phyloP scores from a whole-genome alignment of 2,797 vertebrate species.

The Pempheris klunzingeri region DNA sequence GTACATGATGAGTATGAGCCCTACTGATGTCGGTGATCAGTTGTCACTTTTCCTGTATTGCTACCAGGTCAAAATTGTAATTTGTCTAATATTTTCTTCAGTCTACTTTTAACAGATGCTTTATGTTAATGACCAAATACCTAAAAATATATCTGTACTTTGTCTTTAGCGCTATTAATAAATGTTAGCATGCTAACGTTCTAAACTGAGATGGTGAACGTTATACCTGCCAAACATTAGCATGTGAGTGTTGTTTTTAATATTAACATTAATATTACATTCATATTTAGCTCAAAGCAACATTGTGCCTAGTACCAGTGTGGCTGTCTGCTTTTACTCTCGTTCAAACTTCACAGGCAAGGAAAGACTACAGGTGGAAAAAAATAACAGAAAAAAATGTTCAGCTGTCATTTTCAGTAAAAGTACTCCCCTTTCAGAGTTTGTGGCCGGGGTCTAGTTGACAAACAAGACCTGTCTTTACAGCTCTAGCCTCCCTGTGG shows the following conservation, averaged over 20 bases:
- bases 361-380: slow-evolving; percentile 35
- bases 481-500: slow-evolving; percentile 6
- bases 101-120: too few relatives aligned
- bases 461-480: slow-evolving; percentile 28
- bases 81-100: background rate
- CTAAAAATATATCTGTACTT: background rate
- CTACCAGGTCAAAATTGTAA: background rate
- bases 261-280: too few relatives aligned
- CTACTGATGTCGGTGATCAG: too few relatives aligned
- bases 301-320: background rate
- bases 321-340: background rate
- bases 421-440: slow-evolving; percentile 16
- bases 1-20: too few relatives aligned
- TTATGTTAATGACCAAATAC: background rate
- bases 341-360: slow-evolving; percentile 15
- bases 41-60: background rate
- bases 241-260: background rate
- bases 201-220: background rate
- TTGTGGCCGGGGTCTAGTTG: slow-evolving; percentile 6
- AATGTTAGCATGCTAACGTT: background rate
- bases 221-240: background rate
- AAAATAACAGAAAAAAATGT: slow-evolving; percentile 46
- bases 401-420: slow-evolving; percentile 44
- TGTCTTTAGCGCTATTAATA: background rate
- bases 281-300: background rate